These are phyloP conservation scores for Kryptolebias marmoratus DNA, from an alignment of 2,113 vertebrate species.

Conservation along the genomic window DNA sequence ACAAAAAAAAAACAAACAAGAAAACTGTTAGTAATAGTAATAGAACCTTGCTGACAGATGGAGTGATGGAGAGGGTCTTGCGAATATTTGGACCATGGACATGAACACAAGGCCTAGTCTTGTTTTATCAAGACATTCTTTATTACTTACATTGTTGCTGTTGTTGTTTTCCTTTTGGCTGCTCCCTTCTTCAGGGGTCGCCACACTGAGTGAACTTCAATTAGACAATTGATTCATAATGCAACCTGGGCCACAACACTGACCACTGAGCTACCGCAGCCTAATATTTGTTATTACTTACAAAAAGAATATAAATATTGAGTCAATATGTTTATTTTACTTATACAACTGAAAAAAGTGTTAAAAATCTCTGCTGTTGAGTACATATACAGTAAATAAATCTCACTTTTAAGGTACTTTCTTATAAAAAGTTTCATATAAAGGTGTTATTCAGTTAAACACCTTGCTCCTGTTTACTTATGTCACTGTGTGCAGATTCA, in stretches of 20 bases:
- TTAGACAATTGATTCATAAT: too few relatives aligned
- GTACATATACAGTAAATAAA: slow-evolving; percentile 1
- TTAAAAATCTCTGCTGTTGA: not conserved
- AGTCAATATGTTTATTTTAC: not conserved
- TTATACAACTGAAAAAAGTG: not conserved
- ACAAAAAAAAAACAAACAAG: too few relatives aligned
- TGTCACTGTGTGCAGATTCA: slow-evolving; percentile 4
- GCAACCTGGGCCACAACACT: too few relatives aligned
- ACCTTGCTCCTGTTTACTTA: not conserved
- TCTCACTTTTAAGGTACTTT: slow-evolving; percentile 21
- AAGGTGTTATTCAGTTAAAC: slow-evolving; percentile 21
- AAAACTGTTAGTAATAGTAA: not conserved
- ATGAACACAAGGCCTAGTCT: not conserved
- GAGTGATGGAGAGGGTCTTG: slow-evolving; percentile 5
- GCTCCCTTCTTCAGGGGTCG: too few relatives aligned
- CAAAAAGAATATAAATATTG: too few relatives aligned
- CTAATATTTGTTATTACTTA: too few relatives aligned
- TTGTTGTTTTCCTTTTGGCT: not conserved
- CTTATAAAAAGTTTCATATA: slow-evolving; percentile 10
- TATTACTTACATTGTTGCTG: too few relatives aligned
- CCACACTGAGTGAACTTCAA: too few relatives aligned
- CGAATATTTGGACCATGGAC: slow-evolving; percentile 9
- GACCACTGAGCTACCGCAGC: too few relatives aligned
- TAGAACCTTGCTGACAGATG: not conserved
- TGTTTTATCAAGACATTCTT: too few relatives aligned